Conservation (phyloP, 2,113 vertebrate genomes). For the Corythaeola cristata region DNA sequence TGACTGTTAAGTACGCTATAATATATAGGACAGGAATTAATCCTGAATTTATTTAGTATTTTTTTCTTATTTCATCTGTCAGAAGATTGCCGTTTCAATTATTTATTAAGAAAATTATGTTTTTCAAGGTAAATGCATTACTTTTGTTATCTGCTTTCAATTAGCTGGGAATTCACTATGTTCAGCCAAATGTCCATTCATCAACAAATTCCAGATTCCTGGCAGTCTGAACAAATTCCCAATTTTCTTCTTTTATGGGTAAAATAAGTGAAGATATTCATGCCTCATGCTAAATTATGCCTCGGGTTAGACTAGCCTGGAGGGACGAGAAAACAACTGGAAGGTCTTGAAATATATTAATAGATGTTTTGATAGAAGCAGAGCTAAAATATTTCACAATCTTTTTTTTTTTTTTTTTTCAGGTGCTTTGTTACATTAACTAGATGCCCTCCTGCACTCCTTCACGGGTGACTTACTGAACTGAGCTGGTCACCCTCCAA, state of each 20-base stretch:
- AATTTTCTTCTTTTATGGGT: constrained; percentile 75
- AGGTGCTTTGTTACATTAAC: neutral
- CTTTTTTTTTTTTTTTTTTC: neutral
- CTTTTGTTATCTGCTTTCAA: constrained; percentile 83
- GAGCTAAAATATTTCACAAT: neutral
- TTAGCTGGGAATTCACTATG: constrained; percentile 80
- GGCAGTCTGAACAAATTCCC: constrained; percentile 78
- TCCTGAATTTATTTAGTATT: constrained; percentile 69
- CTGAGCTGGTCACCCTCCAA: neutral
- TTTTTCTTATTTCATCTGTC: constrained; percentile 71
- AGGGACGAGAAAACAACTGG: neutral
- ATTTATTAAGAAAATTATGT: constrained; percentile 80
- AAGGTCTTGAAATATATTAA: constrained; percentile 27
- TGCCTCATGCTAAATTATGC: constrained; percentile 65
- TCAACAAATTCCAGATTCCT: constrained; percentile 81
- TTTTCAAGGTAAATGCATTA: constrained; percentile 80
- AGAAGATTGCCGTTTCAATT: constrained; percentile 73
- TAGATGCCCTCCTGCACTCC: neutral
- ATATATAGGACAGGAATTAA: constrained; percentile 76
- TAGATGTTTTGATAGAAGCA: constrained; percentile 2
- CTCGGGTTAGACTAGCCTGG: constrained; percentile 44
- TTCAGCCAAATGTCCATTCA: constrained; percentile 80
- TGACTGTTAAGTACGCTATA: constrained; percentile 64
- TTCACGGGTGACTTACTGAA: neutral
- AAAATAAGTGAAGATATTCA: constrained; percentile 74